Evolutionary conservation across 2,113 vertebrate species (phyloP), one percentile per base, ranked within the genome.

Genomic region (Grammomys surdaster): DNA sequence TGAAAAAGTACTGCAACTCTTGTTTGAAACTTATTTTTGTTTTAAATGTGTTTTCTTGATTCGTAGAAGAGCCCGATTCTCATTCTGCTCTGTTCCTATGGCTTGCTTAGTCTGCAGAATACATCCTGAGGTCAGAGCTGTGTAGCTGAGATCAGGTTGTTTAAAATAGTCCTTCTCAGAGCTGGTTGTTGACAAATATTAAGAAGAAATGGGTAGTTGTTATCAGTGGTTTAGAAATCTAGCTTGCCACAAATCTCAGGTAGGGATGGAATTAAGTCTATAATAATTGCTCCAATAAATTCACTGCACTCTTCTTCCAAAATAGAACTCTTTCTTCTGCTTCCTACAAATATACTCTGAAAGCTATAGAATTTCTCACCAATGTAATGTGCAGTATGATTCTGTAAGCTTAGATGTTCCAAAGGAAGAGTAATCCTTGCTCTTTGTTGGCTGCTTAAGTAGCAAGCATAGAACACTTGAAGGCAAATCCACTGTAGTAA

Each of bases 21-120:
- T 69, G 51, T 81, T 40, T 76, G 75, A 67, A 97, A 91, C 24
- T 73, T 36, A 48, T 2, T 72, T 96, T 81, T 88, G 11, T 84
- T 60, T 89, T 75, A 22, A 82, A 19, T 20, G 36, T 20, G 36
- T 54, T 84, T 48, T 33, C 88, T 43, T 43, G 14, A 5, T 81
- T 51, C 69, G 48, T 48, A 22, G 69, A 91, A 80, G 10, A 58
- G 93, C 5, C 7, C 51, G 1, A 16, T 75, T 88, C 54, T 91
- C 40, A 48, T n/a, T 72, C 1, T 91, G 4, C 1, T 5, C 20
- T 89, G 89, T 63, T 9, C 60, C 7, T 17, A 6, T 40, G 20
- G 69, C 10, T 91, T 88, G 9, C 48, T 91, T 72, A 63, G 9
- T 87, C 3, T 85, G 28, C 88, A 90, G 12, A 75, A 81, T 3